Evolutionary conservation across 30 jellyfish, hydroid and myxozoan species (phyloP).

Genomic region (Hydractinia echinata): DNA sequence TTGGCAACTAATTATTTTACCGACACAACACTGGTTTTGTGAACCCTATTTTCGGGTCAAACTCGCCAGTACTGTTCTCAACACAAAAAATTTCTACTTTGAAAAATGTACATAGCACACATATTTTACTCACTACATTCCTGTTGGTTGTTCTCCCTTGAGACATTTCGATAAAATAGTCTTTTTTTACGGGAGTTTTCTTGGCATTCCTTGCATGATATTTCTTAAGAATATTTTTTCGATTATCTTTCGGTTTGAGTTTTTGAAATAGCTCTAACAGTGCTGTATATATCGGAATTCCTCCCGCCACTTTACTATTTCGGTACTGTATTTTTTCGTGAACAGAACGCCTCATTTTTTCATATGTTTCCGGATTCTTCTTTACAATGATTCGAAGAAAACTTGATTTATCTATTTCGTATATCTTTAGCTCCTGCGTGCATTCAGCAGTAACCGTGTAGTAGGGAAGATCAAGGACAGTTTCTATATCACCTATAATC

Average conservation of each 20-base stretch:
- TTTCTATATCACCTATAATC: conserved; percentile 57
- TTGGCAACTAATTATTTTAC: no score
- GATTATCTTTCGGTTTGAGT: conserved; percentile 29
- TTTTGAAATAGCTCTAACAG: conserved; percentile 29
- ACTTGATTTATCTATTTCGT: conserved; percentile 61
- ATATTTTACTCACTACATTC: neutral
- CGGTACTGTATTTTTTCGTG: conserved; percentile 58
- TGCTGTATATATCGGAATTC: conserved; percentile 72
- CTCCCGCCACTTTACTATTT: conserved; percentile 37
- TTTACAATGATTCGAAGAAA: conserved; percentile 66
- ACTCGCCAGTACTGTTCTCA: neutral
- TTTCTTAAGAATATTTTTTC: conserved; percentile 11
- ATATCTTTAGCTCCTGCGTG: conserved; percentile 53
- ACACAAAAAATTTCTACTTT: neutral
- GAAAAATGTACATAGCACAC: neutral
- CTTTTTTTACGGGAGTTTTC: neutral
- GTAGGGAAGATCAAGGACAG: conserved; percentile 47
- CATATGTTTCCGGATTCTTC: conserved; percentile 83
- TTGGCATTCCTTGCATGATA: conserved; percentile 5
- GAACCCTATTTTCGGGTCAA: neutral
- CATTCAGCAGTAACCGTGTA: conserved; percentile 57
- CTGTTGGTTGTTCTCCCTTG: neutral
- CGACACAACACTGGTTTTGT: neutral
- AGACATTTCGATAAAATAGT: neutral
- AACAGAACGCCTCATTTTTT: conserved; percentile 52